Evolutionary conservation across 2,113 vertebrate species (phyloP).

Genomic region (Orycteropus afer): DNA sequence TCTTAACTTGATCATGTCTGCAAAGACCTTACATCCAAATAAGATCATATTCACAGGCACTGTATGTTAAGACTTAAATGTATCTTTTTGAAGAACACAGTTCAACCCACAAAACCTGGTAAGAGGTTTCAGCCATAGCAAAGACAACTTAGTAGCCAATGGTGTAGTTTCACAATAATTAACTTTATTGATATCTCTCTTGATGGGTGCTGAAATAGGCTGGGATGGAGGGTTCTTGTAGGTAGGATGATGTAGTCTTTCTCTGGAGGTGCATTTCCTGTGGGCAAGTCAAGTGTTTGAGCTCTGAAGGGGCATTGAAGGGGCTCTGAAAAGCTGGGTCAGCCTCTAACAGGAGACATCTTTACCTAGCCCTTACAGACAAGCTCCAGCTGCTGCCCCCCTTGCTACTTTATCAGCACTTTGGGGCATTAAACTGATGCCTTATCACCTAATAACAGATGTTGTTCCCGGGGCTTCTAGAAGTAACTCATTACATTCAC

Average conservation of each 20-base stretch:
- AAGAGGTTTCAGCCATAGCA: not conserved
- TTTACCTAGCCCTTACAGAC: not conserved
- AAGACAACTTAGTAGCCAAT: not conserved
- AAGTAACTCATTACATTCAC: not conserved
- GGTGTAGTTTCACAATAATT: not conserved
- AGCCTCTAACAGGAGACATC: not conserved
- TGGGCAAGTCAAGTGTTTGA: not conserved
- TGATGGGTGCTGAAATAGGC: not conserved
- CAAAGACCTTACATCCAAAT: not conserved
- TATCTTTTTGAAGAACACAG: not conserved
- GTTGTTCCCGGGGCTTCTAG: not conserved
- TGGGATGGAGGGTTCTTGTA: not conserved
- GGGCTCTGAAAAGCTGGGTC: not conserved
- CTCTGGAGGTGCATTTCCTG: not conserved
- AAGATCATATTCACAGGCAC: not conserved
- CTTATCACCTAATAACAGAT: constrained; percentile 18
- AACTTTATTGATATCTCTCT: not conserved
- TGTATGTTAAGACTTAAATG: not conserved
- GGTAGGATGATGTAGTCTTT: not conserved
- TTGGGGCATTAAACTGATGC: not conserved
- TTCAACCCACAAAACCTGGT: not conserved
- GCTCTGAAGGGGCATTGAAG: not conserved
- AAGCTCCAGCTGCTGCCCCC: not conserved
- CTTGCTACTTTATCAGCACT: not conserved
- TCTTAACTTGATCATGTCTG: not conserved